phyloP scores from a whole-genome alignment of 2,888 invertebrate genomes.

The Salpingus planirostris region DNA sequence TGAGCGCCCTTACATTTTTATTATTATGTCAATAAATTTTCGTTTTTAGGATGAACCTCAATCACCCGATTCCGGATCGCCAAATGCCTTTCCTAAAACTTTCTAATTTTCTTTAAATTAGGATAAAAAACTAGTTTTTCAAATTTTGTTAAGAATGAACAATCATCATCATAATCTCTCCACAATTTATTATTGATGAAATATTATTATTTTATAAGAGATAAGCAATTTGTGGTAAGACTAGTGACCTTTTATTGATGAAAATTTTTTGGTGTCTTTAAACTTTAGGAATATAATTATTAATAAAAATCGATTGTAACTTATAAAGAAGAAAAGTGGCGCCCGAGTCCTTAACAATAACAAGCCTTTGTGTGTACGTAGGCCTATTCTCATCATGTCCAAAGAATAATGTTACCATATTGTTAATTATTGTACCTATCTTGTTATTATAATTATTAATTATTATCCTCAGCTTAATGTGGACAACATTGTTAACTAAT shows the following conservation, averaged over 20 bases:
- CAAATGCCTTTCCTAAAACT: conserved; percentile 38
- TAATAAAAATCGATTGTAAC: no score
- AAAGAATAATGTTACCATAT: conserved; percentile 7
- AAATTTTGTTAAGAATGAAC: conserved; percentile 8
- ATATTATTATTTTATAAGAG: no score
- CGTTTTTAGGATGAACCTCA: conserved; percentile 34
- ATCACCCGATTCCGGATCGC: conserved; percentile 32
- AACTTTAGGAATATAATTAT: no score
- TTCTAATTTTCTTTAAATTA: conserved; percentile 25
- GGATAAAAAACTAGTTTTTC: conserved; percentile 10
- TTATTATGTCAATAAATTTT: no score
- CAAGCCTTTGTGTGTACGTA: conserved; percentile 25
- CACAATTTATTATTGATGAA: background rate
- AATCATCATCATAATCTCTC: no score
- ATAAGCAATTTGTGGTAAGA: background rate
- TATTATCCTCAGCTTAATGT: conserved; percentile 3
- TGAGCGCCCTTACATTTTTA: background rate
- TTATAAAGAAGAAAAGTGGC: conserved; percentile 8
- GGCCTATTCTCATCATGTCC: conserved; percentile 18
- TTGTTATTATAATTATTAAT: conserved; percentile 22
- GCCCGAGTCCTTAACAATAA: conserved; percentile 17
- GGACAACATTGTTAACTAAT: no score
- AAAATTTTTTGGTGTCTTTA: conserved; percentile 15
- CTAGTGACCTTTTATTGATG: conserved; percentile 9
- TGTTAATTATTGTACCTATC: background rate